These are phyloP conservation scores for Toxonevra muliebris DNA, from an alignment of 2,888 invertebrate genomes.

Conservation along the genomic window DNA sequence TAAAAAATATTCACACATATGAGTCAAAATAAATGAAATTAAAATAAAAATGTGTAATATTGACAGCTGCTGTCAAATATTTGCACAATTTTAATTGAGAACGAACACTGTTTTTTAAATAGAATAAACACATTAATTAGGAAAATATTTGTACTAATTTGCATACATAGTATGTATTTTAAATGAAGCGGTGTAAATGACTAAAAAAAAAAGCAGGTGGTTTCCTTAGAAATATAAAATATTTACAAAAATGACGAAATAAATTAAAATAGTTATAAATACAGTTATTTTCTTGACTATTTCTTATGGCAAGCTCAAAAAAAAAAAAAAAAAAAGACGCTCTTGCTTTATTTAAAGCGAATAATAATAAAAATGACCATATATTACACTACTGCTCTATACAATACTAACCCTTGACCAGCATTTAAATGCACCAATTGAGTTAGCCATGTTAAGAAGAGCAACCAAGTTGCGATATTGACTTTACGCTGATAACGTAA, in stretches of 20 bases:
- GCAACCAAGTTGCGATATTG: constrained; percentile 31
- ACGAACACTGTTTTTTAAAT: background rate
- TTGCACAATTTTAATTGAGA: background rate
- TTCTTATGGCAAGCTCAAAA: too few species aligned
- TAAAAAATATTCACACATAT: constrained; percentile 10
- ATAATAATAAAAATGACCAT: too few species aligned
- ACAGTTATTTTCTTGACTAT: too few species aligned
- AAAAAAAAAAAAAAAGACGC: too few species aligned
- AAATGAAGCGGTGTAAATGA: background rate
- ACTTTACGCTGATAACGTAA: constrained; percentile 30
- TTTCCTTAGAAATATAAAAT: too few species aligned
- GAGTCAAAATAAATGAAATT: background rate
- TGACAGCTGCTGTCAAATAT: constrained; percentile 1
- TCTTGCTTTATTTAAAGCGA: too few species aligned
- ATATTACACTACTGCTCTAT: background rate
- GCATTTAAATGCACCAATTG: constrained; percentile 39
- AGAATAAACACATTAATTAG: too few species aligned
- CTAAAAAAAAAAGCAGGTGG: background rate
- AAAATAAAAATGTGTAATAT: constrained; percentile 8
- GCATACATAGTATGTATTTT: background rate
- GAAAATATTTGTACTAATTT: background rate
- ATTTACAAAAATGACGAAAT: too few species aligned
- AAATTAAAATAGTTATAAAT: too few species aligned
- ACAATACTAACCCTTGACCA: constrained; percentile 44
- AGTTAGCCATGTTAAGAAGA: constrained; percentile 35